Evolutionary conservation across 1,140 invertebrate species (phyloP), one percentile per base, ranked within the genome.

Genomic region (Aphaenogaster rudis): DNA sequence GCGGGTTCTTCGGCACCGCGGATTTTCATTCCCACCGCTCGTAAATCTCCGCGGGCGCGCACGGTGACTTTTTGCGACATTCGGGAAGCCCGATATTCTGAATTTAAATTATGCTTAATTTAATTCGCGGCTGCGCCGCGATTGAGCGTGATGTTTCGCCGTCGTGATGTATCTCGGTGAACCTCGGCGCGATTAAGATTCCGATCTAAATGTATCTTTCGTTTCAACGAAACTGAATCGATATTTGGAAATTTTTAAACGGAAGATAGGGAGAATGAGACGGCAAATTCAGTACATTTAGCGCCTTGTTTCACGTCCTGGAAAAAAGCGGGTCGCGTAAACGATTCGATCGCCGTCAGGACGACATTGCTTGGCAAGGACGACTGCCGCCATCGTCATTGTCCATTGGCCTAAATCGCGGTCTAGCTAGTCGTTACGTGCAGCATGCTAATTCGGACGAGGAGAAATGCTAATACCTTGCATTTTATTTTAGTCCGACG

Each of bases 301-400:
- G 48, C 76, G 69, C 57, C 84, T 88, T 63, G 76, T 88, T 66
- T 57, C 52, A 88, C 15, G 79, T 90, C 78, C 57, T 71, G 71
- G 79, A 89, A 90, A 90, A 90, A 90, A 90, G 80, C 63, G 69
- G 80, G 89, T 90, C 89, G 79, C 79, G 59, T 86, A 52, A 77
- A 87, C 66, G 45, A 74, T 77, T 86, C 39, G 59, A 78, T 57
- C 21, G 82, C 28, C 80, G 76, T 64, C 89, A 90, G 89, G 88
- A 90, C 79, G 69, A 90, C 71, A 86, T 86, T 81, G 80, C 88
- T 88, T 66, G 61, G 64, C 90, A 91, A 91, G 88, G 90, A 88
- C 88, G 71, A 91, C 77, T 72, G 80, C 63, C 77, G 52, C 77
- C 85, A 39, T 63, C 77, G 45, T 72, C 85, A 36, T 63, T 74